Base-by-base conservation (phyloP, 1,140 invertebrate species). In the Rhynchophorus ferrugineus region DNA sequence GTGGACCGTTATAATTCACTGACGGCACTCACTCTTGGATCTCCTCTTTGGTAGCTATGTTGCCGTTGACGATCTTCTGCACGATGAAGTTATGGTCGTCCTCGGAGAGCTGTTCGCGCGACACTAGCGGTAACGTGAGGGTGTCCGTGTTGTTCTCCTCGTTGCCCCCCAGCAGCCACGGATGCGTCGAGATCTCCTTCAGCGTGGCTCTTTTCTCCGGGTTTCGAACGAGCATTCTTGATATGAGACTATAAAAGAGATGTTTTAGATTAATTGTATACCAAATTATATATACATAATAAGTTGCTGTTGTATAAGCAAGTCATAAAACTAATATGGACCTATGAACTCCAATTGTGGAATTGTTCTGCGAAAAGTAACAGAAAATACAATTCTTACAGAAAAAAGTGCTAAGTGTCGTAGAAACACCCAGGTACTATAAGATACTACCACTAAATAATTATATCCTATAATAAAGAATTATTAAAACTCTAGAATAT, bases 41-140 rank as follows among this genome's bases (percentile, higher is more conserved):
- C 71, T 95, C 85, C 67, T 96, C 93, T 73, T 94, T 91, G 36
- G 85, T 84, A 46, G 91, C 93, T 49, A 98, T 95, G 62, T 84
- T 85, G 57, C 92, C 93, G 69, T 91, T 91, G 14, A 96, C 90
- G 89, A 98, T 98, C 76, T 91, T 93, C 58, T 95, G 88, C 45
- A 98, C 79, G 58, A 99, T 94, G 49, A 88, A 80, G 58, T 83
- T 80, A 65, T 95, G 91, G 70, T 96, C 91, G 38, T 95, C 91
- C 43, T 95, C 91, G n/a, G 84, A 83, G 1, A 95, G 75, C 63
- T 91, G 84, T 66, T 92, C 81, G 21, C 82, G 71, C 16, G 86
- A 89, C 2, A 95, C 82, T 8, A 95, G 75, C 5, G 92, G 91
- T 53, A 59, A 76, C 70, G 78, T 75, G 22, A 71, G 67, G 71